Conservation (phyloP, 2,797 vertebrate genomes). For the Anomalospiza imberbis region DNA sequence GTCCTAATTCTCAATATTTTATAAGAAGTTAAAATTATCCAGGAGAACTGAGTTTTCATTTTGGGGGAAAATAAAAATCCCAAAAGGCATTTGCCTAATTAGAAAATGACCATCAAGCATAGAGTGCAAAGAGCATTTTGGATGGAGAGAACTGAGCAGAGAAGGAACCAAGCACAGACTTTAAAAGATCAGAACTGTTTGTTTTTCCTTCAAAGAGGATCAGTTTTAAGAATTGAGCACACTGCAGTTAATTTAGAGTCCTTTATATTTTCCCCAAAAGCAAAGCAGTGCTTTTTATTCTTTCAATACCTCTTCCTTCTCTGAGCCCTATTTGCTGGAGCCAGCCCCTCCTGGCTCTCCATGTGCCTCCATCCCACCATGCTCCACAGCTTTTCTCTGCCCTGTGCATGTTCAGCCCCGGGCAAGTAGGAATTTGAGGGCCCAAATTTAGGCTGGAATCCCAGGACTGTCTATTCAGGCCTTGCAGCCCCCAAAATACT, state of each 20-base stretch:
- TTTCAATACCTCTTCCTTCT: neutral
- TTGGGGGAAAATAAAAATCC: neutral
- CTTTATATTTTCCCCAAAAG: neutral
- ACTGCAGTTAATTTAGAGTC: neutral
- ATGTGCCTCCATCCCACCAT: fast-evolving
- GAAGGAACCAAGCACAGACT: neutral
- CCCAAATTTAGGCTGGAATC: neutral
- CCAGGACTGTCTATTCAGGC: neutral
- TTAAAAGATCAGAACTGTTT: neutral
- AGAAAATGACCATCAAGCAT: neutral
- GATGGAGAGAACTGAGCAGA: neutral
- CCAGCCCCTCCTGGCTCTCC: neutral
- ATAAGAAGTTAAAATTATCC: neutral
- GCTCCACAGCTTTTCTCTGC: neutral
- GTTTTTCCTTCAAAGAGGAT: neutral
- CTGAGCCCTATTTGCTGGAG: neutral
- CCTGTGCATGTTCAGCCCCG: neutral
- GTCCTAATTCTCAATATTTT: conserved; percentile 70
- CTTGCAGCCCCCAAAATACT: neutral
- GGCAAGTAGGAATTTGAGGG: neutral
- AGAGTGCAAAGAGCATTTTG: neutral
- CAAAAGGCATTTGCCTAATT: neutral
- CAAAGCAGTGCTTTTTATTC: neutral
- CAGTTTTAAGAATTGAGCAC: neutral
- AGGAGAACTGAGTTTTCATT: conserved; percentile 54